A percentile compares a stretch with the other conserved stretches of the same genome.
Evolutionary conservation across 2,888 invertebrate species (phyloP).

Genomic region (Linnaemya tessellans): DNA sequence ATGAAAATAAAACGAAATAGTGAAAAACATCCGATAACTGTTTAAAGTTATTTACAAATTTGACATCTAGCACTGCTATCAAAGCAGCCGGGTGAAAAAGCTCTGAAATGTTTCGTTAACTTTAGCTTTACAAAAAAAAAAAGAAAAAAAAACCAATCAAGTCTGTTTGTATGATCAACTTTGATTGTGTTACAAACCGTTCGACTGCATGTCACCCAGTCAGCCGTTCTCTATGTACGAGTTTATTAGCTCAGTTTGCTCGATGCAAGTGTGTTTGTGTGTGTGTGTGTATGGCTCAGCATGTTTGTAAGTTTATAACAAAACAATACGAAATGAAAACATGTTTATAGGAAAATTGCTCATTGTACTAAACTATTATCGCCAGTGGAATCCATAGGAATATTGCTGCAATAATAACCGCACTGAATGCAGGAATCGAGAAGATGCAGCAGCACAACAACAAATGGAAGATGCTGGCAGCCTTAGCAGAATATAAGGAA

Average conservation of each 20-base stretch:
- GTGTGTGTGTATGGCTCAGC: background rate
- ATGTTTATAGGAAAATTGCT: slow-evolving; percentile 59
- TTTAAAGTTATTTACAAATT: slow-evolving; percentile 77
- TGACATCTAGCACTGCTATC: slow-evolving; percentile 74
- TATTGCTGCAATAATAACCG: slow-evolving; percentile 50
- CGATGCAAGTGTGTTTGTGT: background rate
- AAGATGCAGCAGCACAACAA: slow-evolving; percentile 15
- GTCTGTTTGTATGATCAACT: slow-evolving; percentile 45
- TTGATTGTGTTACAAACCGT: background rate
- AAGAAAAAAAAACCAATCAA: slow-evolving; percentile 75
- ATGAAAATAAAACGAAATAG: slow-evolving; percentile 3
- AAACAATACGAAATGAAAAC: slow-evolving; percentile 58
- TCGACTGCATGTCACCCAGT: slow-evolving; percentile 7
- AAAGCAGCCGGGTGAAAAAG: slow-evolving; percentile 11
- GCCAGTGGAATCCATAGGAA: slow-evolving; percentile 46
- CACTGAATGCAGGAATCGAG: slow-evolving; percentile 22
- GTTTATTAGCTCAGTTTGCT: slow-evolving; percentile 27
- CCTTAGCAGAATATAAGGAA: slow-evolving; percentile 54
- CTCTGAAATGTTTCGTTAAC: slow-evolving; percentile 17
- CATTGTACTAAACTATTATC: slow-evolving; percentile 54
- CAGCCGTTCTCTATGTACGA: slow-evolving; percentile 17
- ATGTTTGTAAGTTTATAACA: background rate
- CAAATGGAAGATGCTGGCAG: slow-evolving; percentile 37
- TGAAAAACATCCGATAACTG: slow-evolving; percentile 74
- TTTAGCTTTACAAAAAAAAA: slow-evolving; percentile 50